Evolutionary conservation across 2,113 vertebrate species (phyloP).

Genomic region (Saguinus imperator): DNA sequence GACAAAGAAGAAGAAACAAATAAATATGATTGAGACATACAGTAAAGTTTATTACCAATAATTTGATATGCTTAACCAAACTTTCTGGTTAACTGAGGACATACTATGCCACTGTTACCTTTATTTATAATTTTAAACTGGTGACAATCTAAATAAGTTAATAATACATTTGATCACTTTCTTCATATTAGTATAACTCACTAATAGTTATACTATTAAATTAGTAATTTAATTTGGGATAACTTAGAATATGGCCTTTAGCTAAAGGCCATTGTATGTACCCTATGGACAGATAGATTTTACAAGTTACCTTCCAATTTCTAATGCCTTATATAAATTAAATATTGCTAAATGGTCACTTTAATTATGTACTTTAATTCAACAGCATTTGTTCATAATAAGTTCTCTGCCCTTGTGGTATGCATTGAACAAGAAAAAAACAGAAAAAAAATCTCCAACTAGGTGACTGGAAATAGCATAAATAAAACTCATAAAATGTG

Average conservation of each 20-base stretch:
- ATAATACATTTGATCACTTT: background rate
- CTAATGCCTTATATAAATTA: background rate
- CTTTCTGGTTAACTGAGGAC: background rate
- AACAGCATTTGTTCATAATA: background rate
- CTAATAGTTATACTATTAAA: background rate
- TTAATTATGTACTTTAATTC: background rate
- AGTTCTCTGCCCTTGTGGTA: background rate
- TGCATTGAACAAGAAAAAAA: background rate
- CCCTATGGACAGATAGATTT: background rate
- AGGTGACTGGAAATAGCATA: background rate
- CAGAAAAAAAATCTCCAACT: background rate
- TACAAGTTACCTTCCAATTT: background rate
- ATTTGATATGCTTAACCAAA: background rate
- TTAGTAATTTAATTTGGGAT: background rate
- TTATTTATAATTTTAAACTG: slow-evolving; percentile 15
- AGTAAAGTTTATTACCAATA: background rate
- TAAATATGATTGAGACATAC: background rate
- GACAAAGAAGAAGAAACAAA: background rate
- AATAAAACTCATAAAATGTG: background rate
- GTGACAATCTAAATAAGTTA: background rate
- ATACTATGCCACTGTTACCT: background rate
- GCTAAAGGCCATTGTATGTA: background rate
- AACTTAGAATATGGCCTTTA: background rate
- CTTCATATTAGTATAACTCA: background rate
- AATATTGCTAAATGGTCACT: background rate